Evolutionary conservation across 2,113 vertebrate genomes (phyloP).

Genomic region (Cyphomyrus plagiostoma): DNA sequence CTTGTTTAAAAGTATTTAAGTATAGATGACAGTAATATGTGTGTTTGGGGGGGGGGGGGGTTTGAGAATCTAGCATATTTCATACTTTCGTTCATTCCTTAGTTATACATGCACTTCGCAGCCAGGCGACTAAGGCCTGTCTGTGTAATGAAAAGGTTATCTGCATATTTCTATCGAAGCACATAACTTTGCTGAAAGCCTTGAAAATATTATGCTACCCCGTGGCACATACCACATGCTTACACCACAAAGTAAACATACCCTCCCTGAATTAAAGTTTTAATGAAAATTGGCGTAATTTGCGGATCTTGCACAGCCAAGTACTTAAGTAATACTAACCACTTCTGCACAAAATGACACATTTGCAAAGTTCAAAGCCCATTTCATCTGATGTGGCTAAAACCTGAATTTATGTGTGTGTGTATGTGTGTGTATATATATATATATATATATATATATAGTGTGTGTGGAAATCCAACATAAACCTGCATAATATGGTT

Average conservation of each 20-base stretch:
- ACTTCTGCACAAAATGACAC: slow-evolving; percentile 37
- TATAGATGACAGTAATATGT: not conserved
- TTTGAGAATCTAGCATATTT: not conserved
- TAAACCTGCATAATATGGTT: not conserved
- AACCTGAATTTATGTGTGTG: not conserved
- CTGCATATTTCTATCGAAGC: slow-evolving; percentile 36
- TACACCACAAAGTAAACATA: not conserved
- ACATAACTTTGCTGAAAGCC: slow-evolving; percentile 24
- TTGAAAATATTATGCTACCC: slow-evolving; percentile 34
- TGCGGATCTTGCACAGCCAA: slow-evolving; percentile 18
- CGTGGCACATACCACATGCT: not conserved
- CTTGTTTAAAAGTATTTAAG: not conserved
- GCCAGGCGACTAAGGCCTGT: slow-evolving; percentile 12
- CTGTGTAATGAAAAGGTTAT: slow-evolving; percentile 32
- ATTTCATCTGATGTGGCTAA: slow-evolving; percentile 24
- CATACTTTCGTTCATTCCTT: slow-evolving; percentile 2
- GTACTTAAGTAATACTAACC: slow-evolving; percentile 37
- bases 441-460: not conserved
- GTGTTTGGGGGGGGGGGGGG: not conserved
- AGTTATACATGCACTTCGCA: slow-evolving; percentile 9
- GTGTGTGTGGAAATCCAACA: not conserved
- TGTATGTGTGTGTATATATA: not conserved
- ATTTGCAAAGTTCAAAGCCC: slow-evolving; percentile 20
- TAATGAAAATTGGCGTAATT: slow-evolving; percentile 13
- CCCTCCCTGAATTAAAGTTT: not conserved